Conservation (phyloP, 2,888 invertebrate species). For the Scaptomyza cyrtandrae region DNA sequence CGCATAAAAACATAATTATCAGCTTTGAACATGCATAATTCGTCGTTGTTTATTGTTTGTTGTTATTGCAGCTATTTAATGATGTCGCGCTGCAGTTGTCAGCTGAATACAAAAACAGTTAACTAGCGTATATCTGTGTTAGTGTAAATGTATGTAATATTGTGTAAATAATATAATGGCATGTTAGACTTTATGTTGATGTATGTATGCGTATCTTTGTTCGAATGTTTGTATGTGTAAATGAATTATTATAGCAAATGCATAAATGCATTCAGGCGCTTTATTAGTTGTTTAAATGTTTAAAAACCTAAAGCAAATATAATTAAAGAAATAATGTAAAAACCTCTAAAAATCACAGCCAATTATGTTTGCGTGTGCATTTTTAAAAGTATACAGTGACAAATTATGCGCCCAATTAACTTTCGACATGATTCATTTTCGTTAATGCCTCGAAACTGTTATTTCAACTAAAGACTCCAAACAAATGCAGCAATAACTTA, state of each 20-base stretch:
- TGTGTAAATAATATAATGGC: conserved; percentile 63
- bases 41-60: conserved; percentile 27
- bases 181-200: conserved; percentile 13
- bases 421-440: conserved; percentile 48
- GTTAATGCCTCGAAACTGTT: conserved; percentile 57
- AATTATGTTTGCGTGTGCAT: conserved; percentile 33
- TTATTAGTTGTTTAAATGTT: conserved; percentile 73
- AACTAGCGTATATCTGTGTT: conserved; percentile 40
- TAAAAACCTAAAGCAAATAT: conserved; percentile 8
- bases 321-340: conserved; percentile 12
- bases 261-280: conserved; percentile 60
- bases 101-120: conserved; percentile 51
- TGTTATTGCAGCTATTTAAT: conserved; percentile 56
- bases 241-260: conserved; percentile 43
- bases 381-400: conserved; percentile 7
- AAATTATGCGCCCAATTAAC: conserved; percentile 59
- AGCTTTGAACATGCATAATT: conserved; percentile 65
- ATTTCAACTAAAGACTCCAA: conserved; percentile 17
- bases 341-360: conserved; percentile 46
- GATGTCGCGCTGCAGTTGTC: conserved; percentile 67
- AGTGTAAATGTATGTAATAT: conserved; percentile 26
- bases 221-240: conserved; percentile 5
- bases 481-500: conserved; percentile 8
- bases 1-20: conserved; percentile 57
- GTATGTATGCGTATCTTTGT: conserved; percentile 11